Conservation (phyloP, 2,888 invertebrate genomes). For the Sminthurides aquaticus region DNA sequence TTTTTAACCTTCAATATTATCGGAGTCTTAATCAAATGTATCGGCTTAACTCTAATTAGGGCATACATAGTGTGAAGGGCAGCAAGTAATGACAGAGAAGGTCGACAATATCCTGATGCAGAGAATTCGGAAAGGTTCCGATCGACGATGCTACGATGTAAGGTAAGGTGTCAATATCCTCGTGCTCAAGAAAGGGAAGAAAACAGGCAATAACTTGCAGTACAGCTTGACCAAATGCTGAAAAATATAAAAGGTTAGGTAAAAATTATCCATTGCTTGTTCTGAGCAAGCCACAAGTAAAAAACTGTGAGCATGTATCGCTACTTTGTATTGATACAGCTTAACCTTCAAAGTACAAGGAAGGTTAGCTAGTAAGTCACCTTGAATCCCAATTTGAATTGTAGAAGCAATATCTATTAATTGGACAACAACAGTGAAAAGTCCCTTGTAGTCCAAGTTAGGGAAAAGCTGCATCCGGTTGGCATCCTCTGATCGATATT, state of each 20-base stretch:
- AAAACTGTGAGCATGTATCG: too few relatives aligned
- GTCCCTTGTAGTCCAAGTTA: conserved; percentile 90
- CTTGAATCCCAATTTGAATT: conserved; percentile 77
- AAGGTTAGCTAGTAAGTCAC: too few relatives aligned
- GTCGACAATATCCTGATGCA: conserved; percentile 92
- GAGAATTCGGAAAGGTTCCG: conserved; percentile 76
- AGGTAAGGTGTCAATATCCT: conserved; percentile 89
- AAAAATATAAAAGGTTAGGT: conserved; percentile 44
- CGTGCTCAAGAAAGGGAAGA: conserved; percentile 91
- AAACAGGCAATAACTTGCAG: conserved; percentile 90
- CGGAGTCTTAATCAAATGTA: too few relatives aligned
- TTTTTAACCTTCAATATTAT: too few relatives aligned
- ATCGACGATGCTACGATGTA: conserved; percentile 90
- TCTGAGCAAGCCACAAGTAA: too few relatives aligned
- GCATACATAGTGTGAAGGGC: conserved; percentile 88
- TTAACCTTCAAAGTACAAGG: not conserved
- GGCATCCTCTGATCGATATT: conserved; percentile 75
- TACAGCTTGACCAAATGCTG: conserved; percentile 87
- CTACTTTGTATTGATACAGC: not conserved
- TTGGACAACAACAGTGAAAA: conserved; percentile 82
- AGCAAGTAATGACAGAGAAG: conserved; percentile 90
- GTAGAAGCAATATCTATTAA: conserved; percentile 89
- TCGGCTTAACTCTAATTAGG: too few relatives aligned
- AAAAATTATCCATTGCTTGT: too few relatives aligned
- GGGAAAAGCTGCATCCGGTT: conserved; percentile 86